A percentile compares a stretch with the other conserved stretches of the same genome.
These are phyloP conservation scores for Aselliscus stoliczkanus DNA, from an alignment of 2,797 vertebrate genomes.

Conservation along the genomic window DNA sequence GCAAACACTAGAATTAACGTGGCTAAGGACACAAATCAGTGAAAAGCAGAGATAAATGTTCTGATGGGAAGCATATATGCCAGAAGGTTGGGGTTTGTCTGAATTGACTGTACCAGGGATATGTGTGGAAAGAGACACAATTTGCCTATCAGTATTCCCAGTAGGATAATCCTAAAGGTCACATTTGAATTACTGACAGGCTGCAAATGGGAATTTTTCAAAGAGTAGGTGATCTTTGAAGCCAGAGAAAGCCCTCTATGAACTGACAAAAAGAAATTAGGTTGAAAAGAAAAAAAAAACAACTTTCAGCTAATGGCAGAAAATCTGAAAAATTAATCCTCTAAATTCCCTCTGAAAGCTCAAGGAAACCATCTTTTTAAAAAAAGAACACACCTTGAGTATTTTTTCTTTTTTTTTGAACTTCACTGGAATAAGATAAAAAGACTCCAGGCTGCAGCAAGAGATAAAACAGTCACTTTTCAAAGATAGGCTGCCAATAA, in stretches of 20 bases:
- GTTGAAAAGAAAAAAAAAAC: not conserved
- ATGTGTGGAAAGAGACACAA: accelerated
- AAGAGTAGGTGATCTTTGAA: not conserved
- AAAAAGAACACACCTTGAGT: no score
- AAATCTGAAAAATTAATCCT: conserved; percentile 33
- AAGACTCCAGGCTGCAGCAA: not conserved
- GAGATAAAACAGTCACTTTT: not conserved
- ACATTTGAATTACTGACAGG: not conserved
- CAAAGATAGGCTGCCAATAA: not conserved
- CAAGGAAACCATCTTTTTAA: not conserved
- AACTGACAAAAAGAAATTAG: not conserved
- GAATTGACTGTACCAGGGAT: not conserved
- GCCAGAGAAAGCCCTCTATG: not conserved
- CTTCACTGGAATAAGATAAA: not conserved
- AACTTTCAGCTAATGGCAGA: not conserved
- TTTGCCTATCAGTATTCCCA: not conserved
- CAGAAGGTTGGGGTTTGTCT: not conserved
- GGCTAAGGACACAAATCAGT: no score
- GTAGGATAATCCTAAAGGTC: not conserved
- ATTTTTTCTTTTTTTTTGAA: not conserved
- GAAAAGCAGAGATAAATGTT: not conserved
- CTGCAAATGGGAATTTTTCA: not conserved
- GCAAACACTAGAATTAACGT: not conserved
- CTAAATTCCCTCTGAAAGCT: not conserved
- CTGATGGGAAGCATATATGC: not conserved